Percentiles rank a stretch among this genome's conserved stretches.
phyloP scores from a whole-genome alignment of 2,113 vertebrate genomes.

The Cairina moschata region DNA sequence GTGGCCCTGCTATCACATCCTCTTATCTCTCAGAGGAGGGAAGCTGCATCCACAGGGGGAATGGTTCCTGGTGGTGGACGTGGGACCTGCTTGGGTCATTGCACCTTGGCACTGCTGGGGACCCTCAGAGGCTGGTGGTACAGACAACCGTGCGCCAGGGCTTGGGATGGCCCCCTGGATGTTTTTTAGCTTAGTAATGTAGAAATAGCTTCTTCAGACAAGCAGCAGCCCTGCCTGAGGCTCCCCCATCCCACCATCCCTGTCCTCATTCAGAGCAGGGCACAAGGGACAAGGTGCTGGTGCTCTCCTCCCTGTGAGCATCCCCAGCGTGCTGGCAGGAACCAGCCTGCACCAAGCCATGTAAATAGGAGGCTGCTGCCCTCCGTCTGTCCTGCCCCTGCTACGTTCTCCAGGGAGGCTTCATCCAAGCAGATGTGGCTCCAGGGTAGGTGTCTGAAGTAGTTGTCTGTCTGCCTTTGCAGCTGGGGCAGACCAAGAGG shows the following conservation, averaged over 20 bases:
- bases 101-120: background rate
- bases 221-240: background rate
- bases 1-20: fast-evolving
- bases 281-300: background rate
- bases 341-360: no score
- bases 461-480: background rate
- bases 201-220: background rate
- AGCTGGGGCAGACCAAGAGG: background rate
- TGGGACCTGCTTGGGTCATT: background rate
- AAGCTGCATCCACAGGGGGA: background rate
- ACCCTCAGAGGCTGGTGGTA: background rate
- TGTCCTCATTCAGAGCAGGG: background rate
- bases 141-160: fast-evolving
- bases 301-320: background rate
- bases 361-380: background rate
- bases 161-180: background rate
- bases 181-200: background rate
- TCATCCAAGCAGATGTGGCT: background rate
- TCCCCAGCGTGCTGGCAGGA: background rate
- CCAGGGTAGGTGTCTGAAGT: background rate
- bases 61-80: background rate
- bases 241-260: background rate
- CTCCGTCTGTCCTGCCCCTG: background rate
- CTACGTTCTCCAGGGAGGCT: background rate
- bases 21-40: background rate